A percentile compares a stretch with the other conserved stretches of the same genome.
These are phyloP conservation scores for Xyrauchen texanus DNA, from an alignment of 2,113 vertebrate species.

Conservation along the genomic window DNA sequence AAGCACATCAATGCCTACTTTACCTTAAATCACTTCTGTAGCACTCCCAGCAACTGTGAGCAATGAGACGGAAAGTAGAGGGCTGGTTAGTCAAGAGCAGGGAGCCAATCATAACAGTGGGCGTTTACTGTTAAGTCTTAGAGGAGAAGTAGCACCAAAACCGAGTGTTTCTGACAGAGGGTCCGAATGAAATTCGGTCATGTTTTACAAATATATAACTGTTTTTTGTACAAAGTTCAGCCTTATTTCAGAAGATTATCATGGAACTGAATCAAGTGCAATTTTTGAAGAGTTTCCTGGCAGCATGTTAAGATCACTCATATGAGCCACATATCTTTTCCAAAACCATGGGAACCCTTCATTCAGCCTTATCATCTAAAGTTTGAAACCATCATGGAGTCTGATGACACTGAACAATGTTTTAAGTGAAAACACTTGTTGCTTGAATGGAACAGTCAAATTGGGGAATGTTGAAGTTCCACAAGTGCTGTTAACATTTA, in stretches of 20 bases:
- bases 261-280: conserved; percentile 42
- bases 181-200: no score
- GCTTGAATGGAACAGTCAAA: conserved; percentile 1
- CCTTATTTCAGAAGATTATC: conserved; percentile 24
- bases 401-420: not conserved
- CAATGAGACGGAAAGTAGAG: no score
- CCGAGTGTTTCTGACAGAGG: no score
- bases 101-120: no score
- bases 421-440: not conserved
- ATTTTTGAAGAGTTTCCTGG: conserved; percentile 23
- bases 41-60: no score
- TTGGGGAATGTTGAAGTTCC: conserved; percentile 10
- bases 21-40: no score
- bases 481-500: conserved; percentile 39
- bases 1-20: no score
- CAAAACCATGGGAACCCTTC: not conserved
- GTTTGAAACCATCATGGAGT: not conserved
- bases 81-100: no score
- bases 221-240: not conserved
- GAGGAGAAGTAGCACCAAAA: no score
- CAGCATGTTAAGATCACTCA: not conserved
- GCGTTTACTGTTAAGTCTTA: no score
- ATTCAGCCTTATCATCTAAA: not conserved
- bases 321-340: not conserved
- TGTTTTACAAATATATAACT: no score